phyloP scores from a whole-genome alignment of 2,888 invertebrate species.

The Meganola albula region DNA sequence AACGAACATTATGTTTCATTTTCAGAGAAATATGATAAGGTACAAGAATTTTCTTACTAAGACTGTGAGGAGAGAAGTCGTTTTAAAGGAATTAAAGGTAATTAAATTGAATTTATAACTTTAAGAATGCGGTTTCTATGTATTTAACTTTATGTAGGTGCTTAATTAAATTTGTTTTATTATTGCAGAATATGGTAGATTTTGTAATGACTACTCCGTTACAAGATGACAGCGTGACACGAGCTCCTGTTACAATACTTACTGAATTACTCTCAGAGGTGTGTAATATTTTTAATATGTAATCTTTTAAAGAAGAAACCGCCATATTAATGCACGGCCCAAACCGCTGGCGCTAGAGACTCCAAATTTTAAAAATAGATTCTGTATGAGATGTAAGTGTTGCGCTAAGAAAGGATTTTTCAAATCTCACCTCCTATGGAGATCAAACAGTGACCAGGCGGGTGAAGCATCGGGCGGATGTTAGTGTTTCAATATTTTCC shows the following conservation, averaged over 20 bases:
- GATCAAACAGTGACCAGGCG: too few species aligned
- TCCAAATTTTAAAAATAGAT: too few species aligned
- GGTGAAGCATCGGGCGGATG: too few species aligned
- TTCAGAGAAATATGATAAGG: constrained; percentile 86
- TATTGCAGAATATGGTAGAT: constrained; percentile 84
- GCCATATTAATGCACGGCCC: too few species aligned
- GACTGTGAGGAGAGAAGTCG: constrained; percentile 82
- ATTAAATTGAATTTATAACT: constrained; percentile 7
- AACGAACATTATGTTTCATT: constrained; percentile 18
- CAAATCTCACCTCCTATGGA: too few species aligned
- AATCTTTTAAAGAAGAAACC: too few species aligned
- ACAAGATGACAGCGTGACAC: constrained; percentile 85
- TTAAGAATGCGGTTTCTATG: not conserved
- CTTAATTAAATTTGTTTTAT: too few species aligned
- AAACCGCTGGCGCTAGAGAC: too few species aligned
- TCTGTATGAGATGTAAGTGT: too few species aligned
- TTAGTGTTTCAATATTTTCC: too few species aligned
- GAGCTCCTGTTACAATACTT: constrained; percentile 84
- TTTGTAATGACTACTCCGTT: constrained; percentile 85
- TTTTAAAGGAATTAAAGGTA: constrained; percentile 87
- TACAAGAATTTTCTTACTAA: constrained; percentile 83
- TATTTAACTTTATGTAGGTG: not conserved
- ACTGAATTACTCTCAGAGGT: constrained; percentile 83
- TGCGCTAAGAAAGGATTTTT: too few species aligned
- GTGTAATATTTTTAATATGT: constrained; percentile 7